Conservation (phyloP, 2,797 vertebrate genomes). For the Poeciliopsis turneri region DNA sequence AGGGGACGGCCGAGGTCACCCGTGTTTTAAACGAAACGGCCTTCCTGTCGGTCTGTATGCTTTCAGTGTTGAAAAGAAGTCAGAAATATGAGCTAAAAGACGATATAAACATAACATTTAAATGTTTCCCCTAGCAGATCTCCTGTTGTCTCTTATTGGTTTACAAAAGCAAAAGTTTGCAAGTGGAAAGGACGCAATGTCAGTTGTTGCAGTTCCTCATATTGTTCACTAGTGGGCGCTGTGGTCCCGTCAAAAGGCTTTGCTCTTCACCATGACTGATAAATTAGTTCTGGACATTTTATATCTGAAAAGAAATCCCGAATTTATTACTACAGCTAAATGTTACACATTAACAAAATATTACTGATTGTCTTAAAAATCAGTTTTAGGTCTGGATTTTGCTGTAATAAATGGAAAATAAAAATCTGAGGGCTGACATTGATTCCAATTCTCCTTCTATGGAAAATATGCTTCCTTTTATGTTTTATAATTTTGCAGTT, state of each 20-base stretch:
- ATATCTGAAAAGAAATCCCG: neutral
- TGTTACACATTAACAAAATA: neutral
- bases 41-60: slow-evolving; percentile 16
- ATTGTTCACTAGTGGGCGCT: slow-evolving; percentile 51
- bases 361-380: neutral
- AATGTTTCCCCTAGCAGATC: neutral
- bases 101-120: neutral
- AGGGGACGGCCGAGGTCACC: slow-evolving; percentile 70
- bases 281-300: neutral
- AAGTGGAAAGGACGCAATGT: neutral
- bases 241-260: slow-evolving; percentile 16
- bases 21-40: slow-evolving; percentile 22
- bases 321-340: neutral
- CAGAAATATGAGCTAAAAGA: neutral
- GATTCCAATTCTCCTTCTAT: neutral
- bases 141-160: neutral
- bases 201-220: slow-evolving; percentile 23
- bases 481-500: neutral
- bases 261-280: neutral
- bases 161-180: too few species aligned
- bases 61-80: neutral
- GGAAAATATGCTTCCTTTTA: neutral
- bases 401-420: neutral
- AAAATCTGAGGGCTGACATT: neutral
- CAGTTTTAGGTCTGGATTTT: neutral